phyloP scores from a whole-genome alignment of 2,113 vertebrate genomes.

The Anoplopoma fimbria region DNA sequence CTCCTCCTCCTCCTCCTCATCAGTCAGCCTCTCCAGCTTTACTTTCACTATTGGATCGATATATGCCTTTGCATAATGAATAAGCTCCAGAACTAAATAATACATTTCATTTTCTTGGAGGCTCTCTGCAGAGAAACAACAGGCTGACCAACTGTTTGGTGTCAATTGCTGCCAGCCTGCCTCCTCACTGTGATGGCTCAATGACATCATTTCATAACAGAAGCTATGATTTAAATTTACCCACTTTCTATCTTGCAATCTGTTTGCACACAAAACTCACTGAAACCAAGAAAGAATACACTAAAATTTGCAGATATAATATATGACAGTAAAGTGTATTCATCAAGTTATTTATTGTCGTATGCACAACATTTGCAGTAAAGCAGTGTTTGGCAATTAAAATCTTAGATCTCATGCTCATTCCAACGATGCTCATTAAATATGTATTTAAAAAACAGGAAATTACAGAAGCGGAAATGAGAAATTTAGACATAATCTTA shows the following conservation, averaged over 20 bases:
- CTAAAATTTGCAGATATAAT: neutral
- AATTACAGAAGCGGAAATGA: neutral
- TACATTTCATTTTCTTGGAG: conserved; percentile 51
- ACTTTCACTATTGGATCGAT: conserved; percentile 67
- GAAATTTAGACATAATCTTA: neutral
- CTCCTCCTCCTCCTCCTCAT: conserved; percentile 31
- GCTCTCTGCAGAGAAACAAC: conserved; percentile 34
- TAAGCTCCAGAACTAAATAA: conserved; percentile 64
- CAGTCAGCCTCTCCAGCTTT: conserved; percentile 44
- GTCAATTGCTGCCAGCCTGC: conserved; percentile 4
- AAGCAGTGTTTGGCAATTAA: neutral
- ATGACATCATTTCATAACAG: conserved; percentile 26
- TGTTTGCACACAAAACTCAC: neutral
- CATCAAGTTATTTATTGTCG: too few relatives aligned
- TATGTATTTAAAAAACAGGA: neutral
- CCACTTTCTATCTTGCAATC: neutral
- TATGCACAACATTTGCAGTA: neutral
- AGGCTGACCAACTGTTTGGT: conserved; percentile 40
- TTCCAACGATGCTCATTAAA: neutral
- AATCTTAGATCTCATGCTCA: neutral
- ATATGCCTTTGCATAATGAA: conserved; percentile 60
- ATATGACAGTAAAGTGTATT: neutral
- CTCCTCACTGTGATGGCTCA: conserved; percentile 23
- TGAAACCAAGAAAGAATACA: neutral
- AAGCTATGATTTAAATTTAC: neutral